phyloP scores from a whole-genome alignment of 1,140 invertebrate species.

The Homalodisca vitripennis region DNA sequence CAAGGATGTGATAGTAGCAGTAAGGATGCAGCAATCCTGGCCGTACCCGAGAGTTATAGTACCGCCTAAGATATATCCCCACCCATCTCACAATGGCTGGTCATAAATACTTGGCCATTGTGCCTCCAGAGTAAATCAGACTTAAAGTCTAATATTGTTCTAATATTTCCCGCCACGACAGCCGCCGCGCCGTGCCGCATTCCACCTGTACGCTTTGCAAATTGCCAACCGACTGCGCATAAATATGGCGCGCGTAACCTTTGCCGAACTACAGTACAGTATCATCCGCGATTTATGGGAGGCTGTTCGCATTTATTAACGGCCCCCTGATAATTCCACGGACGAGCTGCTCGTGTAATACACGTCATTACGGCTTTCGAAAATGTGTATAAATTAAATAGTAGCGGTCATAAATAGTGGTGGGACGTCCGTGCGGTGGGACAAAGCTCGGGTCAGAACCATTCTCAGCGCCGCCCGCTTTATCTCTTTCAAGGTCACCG shows the following conservation, averaged over 20 bases:
- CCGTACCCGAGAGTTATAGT: too few species aligned
- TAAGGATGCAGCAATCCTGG: too few species aligned
- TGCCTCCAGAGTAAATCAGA: background rate
- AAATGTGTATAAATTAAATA: conserved; percentile 25
- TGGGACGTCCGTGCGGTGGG: too few species aligned
- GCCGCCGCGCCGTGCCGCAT: background rate
- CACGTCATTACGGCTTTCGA: conserved; percentile 15
- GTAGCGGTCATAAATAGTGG: conserved; percentile 10
- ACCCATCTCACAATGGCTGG: background rate
- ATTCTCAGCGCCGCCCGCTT: too few species aligned
- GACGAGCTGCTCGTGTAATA: conserved; percentile 14
- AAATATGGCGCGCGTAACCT: conserved; percentile 23
- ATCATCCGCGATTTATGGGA: conserved; percentile 11
- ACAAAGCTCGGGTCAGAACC: too few species aligned
- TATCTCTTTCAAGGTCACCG: too few species aligned
- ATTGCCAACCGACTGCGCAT: conserved; percentile 6
- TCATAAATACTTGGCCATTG: background rate
- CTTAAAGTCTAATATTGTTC: conserved; percentile 25
- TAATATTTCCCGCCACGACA: background rate
- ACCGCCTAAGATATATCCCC: conserved; percentile 1
- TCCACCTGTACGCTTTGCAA: conserved; percentile 12
- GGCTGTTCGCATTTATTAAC: background rate
- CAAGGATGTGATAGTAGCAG: too few species aligned
- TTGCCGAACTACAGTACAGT: conserved; percentile 12
- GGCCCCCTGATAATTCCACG: background rate